Evolutionary conservation across 2,797 vertebrate species (phyloP), one percentile per base, ranked within the genome.

Genomic region (Sebastes umbrosus): DNA sequence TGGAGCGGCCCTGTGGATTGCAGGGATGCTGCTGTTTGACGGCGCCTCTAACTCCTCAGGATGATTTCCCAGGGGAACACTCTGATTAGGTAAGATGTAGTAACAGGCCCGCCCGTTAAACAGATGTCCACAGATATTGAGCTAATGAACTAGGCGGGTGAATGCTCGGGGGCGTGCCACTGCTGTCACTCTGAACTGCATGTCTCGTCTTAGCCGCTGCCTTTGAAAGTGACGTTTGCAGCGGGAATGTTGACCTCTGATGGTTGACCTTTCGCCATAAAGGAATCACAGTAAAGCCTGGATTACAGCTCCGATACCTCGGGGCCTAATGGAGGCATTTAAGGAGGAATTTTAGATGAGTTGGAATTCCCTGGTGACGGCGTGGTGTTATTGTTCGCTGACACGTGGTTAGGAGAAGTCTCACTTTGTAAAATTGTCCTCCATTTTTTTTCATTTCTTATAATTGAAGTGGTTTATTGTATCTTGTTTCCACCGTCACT

Each of bases 61-160:
- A 76, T 90, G 86, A 94, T 93, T 92, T 93, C 92, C 91, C 91
- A 46, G 69, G 83, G 93, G 91, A 77, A 18, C 67, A 20, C 52
- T 81, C 65, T 77, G 86, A 90, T 93, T 88, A 90, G 84, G 79
- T 78, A 79, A 84, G 80, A 80, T 82, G 79, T 79, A 82, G 84
- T 81, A 84, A 80, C 82, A 83, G 84, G 84, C 59, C 7, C 6
- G 24, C 55, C 84, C 24, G 46, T 91, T 91, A 88, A 86, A 89
- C 90, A 93, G 84, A 93, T 92, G 88, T 92, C 86, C 63, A 18
- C 55, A 34, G 73, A 88, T 83, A 90, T 91, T 89, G 82, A 73
- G 80, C 82, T 93, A 91, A 94, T 93, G 83, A 93, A 91, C 66
- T 79, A 87, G 75, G 79, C 36, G 65, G 77, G 24, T 64, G 20